Evolutionary conservation across 2,888 invertebrate species (phyloP), one percentile per base, ranked within the genome.

Genomic region (Trachelus tabidus): DNA sequence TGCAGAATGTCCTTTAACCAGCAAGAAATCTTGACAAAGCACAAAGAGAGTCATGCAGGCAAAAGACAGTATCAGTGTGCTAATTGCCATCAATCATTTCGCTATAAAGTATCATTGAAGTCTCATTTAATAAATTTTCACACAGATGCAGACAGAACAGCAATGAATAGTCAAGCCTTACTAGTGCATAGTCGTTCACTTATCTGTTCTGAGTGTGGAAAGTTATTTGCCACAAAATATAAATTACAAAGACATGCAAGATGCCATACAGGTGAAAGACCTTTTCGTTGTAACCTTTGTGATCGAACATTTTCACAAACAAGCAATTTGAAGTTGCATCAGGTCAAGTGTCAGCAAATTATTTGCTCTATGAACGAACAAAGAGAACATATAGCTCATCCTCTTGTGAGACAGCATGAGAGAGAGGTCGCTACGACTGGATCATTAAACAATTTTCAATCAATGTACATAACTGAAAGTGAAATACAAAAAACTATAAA

Each of bases 1-100:
- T 91, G 90, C 75, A 84, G 86, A 80, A 89, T 90, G 89, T 88
- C 90, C 6, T 91, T 91, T 77, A 91, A 91, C 81, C 90, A 90
- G 73, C 87, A 84, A 81, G 90, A 90, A 79, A 88, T 91, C n/a
- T 80, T 91, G 73, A 83, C 83, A 75, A 90, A 89, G 71, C 91
- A 91, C 77, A 87, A 89, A 78, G 86, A 88, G 78, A 86, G 88
- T 78, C 91, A 91, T 31, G 88, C 90, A 68, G 88, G 85, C 73
- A 90, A 89, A 75, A 90, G 88, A 75, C 84, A 85, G 73, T 91
- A 90, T 79, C 88, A 88, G 23, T 91, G 90, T 79, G 89, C 86
- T 1, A 87, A 89, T 82, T 90, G 91, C 84, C 88, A 87, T 74
- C 90, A 90, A 77, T 89, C 89, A 0, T 91, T 91, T 81, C 85